phyloP scores from a whole-genome alignment of 2,797 vertebrate genomes.

The Gymnothorax reevesii region DNA sequence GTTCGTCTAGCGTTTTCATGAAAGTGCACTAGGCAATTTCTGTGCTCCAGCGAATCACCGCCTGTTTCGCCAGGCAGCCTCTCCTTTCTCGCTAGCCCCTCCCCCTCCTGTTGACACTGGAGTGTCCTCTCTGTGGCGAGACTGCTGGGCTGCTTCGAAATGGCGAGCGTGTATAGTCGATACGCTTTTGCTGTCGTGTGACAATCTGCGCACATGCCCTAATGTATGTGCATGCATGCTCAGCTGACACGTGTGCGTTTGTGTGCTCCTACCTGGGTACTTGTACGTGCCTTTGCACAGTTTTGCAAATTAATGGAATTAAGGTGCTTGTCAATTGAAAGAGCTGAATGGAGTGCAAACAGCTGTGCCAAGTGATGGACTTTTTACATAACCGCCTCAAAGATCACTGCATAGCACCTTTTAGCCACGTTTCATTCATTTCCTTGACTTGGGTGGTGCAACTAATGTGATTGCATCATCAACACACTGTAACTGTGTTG shows the following conservation, averaged over 20 bases:
- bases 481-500: too few species aligned
- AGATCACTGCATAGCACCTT: too few species aligned
- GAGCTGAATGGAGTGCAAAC: too few species aligned
- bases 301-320: too few species aligned
- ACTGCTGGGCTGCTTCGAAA: background rate
- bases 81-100: conserved; percentile 62
- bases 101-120: conserved; percentile 47
- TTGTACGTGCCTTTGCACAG: background rate
- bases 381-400: too few species aligned
- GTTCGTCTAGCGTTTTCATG: conserved; percentile 16
- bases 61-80: conserved; percentile 77
- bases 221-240: background rate
- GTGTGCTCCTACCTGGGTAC: background rate
- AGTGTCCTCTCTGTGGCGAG: conserved; percentile 35
- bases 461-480: too few species aligned
- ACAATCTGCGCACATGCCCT: too few species aligned
- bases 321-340: too few species aligned
- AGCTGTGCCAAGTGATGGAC: too few species aligned
- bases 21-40: conserved; percentile 64
- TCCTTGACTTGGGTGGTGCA: too few species aligned
- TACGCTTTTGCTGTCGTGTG: background rate
- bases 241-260: background rate
- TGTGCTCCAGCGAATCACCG: conserved; percentile 65
- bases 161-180: background rate
- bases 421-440: too few species aligned